Base-by-base conservation (phyloP, 2,113 vertebrate species). In the Caloenas nicobarica region DNA sequence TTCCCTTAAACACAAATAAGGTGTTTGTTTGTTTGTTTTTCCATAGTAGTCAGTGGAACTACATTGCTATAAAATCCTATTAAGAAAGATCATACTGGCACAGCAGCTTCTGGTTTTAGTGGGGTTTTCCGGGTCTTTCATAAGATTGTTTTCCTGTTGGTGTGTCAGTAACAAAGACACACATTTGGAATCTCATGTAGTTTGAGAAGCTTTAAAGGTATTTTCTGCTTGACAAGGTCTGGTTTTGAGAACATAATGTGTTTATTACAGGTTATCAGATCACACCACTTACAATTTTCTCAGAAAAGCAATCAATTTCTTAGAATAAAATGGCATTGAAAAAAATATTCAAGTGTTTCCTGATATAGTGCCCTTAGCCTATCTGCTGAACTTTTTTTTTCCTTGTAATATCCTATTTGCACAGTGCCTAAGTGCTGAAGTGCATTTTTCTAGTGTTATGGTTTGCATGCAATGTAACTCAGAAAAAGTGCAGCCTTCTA, bases 211-310 rank as follows among this genome's bases (percentile, higher is more conserved):
- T 77, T 85, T 69, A 80, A 73, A 85, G 44, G 38, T 70, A 79
- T 91, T 95, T 89, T 81, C 73, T 22, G 31, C 62, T 95, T 65
- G 54, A 57, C 61, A 40, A 92, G 46, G 26, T 89, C 50, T 77
- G 23, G 0, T 79, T 95, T 77, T 91, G 34, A 72, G 57, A 85
- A 29, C 28, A 29, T 87, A 69, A 58, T 82, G n/a, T 65, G 58
- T 93, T 89, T 91, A 87, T 91, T 86, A 61, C 46, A 72, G 70
- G 81, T 80, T 92, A 87, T 85, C 48, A 50, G 66, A 91, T 87
- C 78, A 54, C 38, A 87, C 56, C 57, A 44, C 78, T 85, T 79
- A 79, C 12, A 50, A 62, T 79, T 94, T 89, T 68, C 81, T 94
- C 70, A 85, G 91, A 91, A 85, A 93, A 92, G 36, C 1, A 1